A percentile compares a stretch with the other conserved stretches of the same genome.
Evolutionary conservation across 2,113 vertebrate genomes (phyloP).

Genomic region (Calonectris borealis): DNA sequence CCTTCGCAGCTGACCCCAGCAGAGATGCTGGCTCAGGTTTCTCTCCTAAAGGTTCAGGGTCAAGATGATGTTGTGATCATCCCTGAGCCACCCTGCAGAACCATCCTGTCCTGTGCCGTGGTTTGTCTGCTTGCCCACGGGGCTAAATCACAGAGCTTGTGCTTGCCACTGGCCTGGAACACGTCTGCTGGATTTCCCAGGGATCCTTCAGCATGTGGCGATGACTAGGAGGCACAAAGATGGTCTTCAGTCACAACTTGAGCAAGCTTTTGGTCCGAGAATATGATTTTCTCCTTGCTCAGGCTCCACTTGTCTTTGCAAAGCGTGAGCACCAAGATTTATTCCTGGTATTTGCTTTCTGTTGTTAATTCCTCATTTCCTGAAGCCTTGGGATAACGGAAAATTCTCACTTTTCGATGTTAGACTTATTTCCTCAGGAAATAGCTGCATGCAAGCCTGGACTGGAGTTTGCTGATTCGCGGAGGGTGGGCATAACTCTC

Average conservation of each 20-base stretch:
- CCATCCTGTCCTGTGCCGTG: fast-evolving
- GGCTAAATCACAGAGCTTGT: not conserved
- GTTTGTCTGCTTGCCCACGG: fast-evolving
- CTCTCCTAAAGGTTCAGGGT: not conserved
- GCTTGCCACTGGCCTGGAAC: not conserved
- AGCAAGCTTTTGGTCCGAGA: not conserved
- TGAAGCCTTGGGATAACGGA: not conserved
- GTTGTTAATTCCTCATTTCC: not conserved
- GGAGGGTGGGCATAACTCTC: not conserved
- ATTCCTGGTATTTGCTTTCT: not conserved
- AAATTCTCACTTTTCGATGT: not conserved
- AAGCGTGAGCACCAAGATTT: not conserved
- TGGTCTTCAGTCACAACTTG: not conserved
- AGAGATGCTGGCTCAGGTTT: not conserved
- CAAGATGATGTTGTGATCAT: not conserved
- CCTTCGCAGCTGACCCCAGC: fast-evolving
- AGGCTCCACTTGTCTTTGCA: not conserved
- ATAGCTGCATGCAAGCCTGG: fast-evolving
- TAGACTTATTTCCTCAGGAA: not conserved
- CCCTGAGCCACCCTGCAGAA: not conserved
- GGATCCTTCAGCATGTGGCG: not conserved
- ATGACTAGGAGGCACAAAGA: not conserved
- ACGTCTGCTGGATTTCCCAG: fast-evolving
- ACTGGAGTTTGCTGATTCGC: not conserved
- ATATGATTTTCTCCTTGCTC: not conserved